phyloP scores from a whole-genome alignment of 64 coral and sea anemone species.

The Platygyra sinensis region DNA sequence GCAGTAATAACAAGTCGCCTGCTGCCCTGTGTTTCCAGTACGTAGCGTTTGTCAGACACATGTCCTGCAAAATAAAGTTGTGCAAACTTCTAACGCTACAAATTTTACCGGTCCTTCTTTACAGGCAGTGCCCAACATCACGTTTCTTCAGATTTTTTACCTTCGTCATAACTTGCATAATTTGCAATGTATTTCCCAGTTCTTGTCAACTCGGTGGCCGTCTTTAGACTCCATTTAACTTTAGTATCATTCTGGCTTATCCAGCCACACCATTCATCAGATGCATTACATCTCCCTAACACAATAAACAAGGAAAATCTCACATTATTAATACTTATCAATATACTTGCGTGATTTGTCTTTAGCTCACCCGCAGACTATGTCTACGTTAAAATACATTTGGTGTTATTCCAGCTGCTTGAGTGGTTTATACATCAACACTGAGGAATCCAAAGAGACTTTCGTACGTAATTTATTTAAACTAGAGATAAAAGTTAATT shows the following conservation, averaged over 20 bases:
- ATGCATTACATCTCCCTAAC: background rate
- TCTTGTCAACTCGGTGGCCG: background rate
- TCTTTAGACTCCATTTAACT: background rate
- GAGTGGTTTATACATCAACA: no score
- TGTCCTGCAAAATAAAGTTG: background rate
- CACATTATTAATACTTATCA: no score
- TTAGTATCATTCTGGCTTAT: background rate
- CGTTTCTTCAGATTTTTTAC: background rate
- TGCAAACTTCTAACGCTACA: background rate
- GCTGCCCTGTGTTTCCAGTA: background rate
- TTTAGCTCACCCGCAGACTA: no score
- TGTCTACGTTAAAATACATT: no score
- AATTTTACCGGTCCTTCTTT: background rate
- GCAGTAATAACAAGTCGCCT: background rate
- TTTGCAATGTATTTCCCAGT: background rate
- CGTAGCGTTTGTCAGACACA: background rate
- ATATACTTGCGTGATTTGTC: no score
- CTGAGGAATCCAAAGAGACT: no score
- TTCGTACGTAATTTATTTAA: no score
- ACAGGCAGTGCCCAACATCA: background rate
- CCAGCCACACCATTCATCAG: constrained; percentile 32
- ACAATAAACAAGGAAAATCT: background rate
- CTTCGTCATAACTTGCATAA: background rate
- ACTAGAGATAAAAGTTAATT: no score
- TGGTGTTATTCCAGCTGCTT: no score